Evolutionary conservation across 2,113 vertebrate genomes (phyloP).

Genomic region (Neodontobutis hainanensis): DNA sequence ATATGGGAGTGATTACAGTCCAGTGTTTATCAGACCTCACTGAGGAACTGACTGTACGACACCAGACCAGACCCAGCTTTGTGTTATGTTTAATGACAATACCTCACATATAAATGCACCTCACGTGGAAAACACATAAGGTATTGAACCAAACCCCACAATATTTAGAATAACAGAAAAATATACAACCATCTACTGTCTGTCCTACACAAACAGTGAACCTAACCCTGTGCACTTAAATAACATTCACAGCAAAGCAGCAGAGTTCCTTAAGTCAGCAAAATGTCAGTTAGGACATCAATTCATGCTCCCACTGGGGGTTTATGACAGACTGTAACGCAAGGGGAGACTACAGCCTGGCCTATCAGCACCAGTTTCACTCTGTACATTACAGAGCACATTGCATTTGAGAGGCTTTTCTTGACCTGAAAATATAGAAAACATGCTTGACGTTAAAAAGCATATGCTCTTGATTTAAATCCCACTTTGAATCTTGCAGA

Average conservation of each 20-base stretch:
- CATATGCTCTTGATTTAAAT: constrained; percentile 44
- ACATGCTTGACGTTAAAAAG: constrained; percentile 34
- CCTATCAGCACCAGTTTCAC: constrained; percentile 13
- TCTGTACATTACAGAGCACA: constrained; percentile 7
- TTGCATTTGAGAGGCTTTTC: neutral
- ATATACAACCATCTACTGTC: neutral
- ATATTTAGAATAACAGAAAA: neutral
- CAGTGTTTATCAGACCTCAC: constrained; percentile 71
- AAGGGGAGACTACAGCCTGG: constrained; percentile 28
- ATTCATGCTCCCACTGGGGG: constrained; percentile 21
- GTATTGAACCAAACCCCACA: neutral
- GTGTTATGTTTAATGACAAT: constrained; percentile 11
- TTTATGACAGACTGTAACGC: constrained; percentile 42
- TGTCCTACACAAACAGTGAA: neutral
- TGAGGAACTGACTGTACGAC: constrained; percentile 54
- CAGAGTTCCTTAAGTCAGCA: constrained; percentile 38
- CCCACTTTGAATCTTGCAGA: constrained; percentile 45
- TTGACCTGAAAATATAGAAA: constrained; percentile 29
- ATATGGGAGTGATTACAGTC: constrained; percentile 80
- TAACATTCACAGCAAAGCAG: constrained; percentile 12
- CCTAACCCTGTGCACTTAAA: neutral
- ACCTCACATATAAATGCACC: constrained; percentile 14
- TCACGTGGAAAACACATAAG: constrained; percentile 43
- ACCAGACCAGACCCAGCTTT: constrained; percentile 50
- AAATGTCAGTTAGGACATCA: constrained; percentile 23